These are phyloP conservation scores for Harpagoxenus sublaevis DNA, from an alignment of 2,888 invertebrate genomes.

Conservation along the genomic window DNA sequence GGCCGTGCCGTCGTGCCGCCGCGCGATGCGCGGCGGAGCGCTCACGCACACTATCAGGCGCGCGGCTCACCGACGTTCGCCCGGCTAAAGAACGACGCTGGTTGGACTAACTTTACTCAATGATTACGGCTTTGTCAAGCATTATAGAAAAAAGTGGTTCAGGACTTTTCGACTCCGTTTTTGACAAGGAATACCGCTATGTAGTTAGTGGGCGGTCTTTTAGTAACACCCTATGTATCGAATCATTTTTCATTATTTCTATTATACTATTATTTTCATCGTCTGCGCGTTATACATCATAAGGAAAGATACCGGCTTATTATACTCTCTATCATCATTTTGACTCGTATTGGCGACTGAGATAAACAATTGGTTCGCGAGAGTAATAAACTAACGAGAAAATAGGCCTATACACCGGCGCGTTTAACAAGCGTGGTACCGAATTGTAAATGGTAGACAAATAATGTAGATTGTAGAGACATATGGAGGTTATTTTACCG, in stretches of 20 bases:
- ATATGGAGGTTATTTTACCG: slow-evolving; percentile 12
- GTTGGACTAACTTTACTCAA: too few relatives aligned
- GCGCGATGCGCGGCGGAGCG: too few relatives aligned
- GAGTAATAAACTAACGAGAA: slow-evolving; percentile 75
- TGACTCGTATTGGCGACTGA: slow-evolving; percentile 75
- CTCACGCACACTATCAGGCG: too few relatives aligned
- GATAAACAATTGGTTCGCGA: slow-evolving; percentile 66
- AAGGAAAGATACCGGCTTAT: slow-evolving; percentile 46
- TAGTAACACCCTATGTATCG: too few relatives aligned
- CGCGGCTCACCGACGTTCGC: too few relatives aligned
- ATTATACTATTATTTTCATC: slow-evolving; percentile 4
- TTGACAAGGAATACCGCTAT: too few relatives aligned
- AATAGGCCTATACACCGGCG: slow-evolving; percentile 72
- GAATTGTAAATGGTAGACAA: slow-evolving; percentile 41
- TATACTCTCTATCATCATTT: slow-evolving; percentile 31
- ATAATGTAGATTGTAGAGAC: slow-evolving; percentile 41
- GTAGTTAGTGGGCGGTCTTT: too few relatives aligned
- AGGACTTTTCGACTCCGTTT: too few relatives aligned
- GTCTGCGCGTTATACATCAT: not conserved
- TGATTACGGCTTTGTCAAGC: too few relatives aligned
- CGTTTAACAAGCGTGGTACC: slow-evolving; percentile 24
- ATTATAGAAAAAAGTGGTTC: too few relatives aligned
- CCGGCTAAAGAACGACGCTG: too few relatives aligned
- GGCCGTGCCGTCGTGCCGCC: too few relatives aligned
- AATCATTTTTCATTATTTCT: slow-evolving; percentile 7